Conservation (phyloP, 2,113 vertebrate genomes). For the Oreocharis arfaki region DNA sequence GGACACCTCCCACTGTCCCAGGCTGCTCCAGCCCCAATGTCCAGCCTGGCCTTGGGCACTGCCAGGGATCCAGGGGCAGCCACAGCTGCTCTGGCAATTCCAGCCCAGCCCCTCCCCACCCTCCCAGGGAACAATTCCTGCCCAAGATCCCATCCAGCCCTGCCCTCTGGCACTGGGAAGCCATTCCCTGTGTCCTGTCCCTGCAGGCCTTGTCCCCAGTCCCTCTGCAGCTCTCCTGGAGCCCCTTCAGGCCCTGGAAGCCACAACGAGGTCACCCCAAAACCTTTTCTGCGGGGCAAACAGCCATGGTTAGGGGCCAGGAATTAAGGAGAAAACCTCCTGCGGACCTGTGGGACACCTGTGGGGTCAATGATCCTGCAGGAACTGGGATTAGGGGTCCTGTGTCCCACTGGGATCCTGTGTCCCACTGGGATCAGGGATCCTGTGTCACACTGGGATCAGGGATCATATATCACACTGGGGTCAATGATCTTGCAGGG, state of each 20-base stretch:
- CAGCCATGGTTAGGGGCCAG: neutral
- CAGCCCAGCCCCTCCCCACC: neutral
- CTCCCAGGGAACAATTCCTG: neutral
- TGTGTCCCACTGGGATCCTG: neutral
- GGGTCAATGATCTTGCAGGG: neutral
- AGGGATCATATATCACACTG: neutral
- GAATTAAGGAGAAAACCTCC: neutral
- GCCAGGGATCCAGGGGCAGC: neutral
- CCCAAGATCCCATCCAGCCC: neutral
- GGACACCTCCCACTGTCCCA: neutral
- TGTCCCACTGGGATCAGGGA: neutral
- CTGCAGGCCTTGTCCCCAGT: neutral
- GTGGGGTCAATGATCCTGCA: neutral
- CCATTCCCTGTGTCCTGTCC: neutral
- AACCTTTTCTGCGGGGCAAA: neutral
- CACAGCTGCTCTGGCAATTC: neutral
- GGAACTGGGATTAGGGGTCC: neutral
- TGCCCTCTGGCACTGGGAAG: neutral
- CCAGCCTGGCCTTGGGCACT: neutral
- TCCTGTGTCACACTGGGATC: neutral
- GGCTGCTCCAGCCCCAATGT: neutral
- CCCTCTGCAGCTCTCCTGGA: neutral
- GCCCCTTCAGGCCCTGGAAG: neutral
- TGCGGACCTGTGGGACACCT: neutral
- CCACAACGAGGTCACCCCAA: neutral